Evolutionary conservation across 2,888 invertebrate species (phyloP), one percentile per base, ranked within the genome.

Genomic region (Poecilus cupreus): DNA sequence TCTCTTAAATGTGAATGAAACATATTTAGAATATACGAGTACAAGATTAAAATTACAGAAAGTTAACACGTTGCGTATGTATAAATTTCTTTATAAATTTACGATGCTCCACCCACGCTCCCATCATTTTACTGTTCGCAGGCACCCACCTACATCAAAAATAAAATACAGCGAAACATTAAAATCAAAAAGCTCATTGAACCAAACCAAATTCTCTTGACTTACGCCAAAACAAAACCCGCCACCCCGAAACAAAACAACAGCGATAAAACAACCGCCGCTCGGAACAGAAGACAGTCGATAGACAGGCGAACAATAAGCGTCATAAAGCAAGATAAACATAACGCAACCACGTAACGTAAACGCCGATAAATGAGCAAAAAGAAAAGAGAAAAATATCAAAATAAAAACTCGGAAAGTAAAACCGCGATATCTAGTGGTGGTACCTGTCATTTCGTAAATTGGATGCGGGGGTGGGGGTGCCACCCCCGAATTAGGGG

Each of bases 281-380:
- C 24, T 2, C 64, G 22, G 64, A 70, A 39, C 70, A 39, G 37
- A 70, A 70, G 39, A 70, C 43, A 70, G 37, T 70, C 70, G 43
- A 70, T 70, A 43, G 70, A 70, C 70, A 70, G 70, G 39, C 3
- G 22, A 70, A 70, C 43, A 70, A 70, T 70, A 70, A 70, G 8
- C 43, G 13, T 60, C 60, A 60, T 60, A 60, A 60, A 24, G 24
- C 26, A 60, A 60, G 60, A 60, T 60, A 60, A 60, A 60, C 60
- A 26, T 60, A 26, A 60, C 60, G 60, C 13, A 13, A 60, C 60
- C 60, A 60, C 4, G 26, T 26, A 60, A 26, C 60, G 22, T 26
- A 60, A 26, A 26, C 60, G 24, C 24, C 60, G 60, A 60, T 60
- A 60, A 60, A 60, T 60, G 60, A 60, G 24, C 24, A 60, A 43